phyloP scores from a whole-genome alignment of 2,888 invertebrate species.

The Pristionchus mayeri region DNA sequence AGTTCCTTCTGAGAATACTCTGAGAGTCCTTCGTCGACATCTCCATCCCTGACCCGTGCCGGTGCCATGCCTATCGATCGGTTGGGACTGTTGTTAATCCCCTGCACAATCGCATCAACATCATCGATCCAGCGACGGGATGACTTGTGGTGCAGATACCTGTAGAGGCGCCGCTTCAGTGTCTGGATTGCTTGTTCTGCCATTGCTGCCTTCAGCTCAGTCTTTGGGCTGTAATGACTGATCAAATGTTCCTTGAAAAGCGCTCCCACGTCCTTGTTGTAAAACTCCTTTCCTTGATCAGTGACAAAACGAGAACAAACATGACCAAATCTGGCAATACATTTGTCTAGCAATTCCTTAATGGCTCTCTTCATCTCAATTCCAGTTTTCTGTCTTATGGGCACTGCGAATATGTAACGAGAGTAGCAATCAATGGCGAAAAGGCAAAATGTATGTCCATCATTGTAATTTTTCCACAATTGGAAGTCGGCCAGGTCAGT shows the following conservation, averaged over 20 bases:
- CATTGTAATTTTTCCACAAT: too few relatives aligned
- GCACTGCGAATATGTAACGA: not conserved
- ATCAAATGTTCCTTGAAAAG: not conserved
- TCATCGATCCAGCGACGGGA: not conserved
- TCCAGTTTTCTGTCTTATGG: not conserved
- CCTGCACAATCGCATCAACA: not conserved
- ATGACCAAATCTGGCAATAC: not conserved
- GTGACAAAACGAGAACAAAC: conserved; percentile 6
- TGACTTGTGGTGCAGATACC: not conserved
- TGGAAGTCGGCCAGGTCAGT: conserved; percentile 8
- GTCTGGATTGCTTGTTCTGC: conserved; percentile 1
- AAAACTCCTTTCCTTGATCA: not conserved
- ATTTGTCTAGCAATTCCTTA: not conserved
- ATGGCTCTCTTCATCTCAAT: not conserved
- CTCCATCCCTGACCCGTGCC: not conserved
- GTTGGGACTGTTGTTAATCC: not conserved
- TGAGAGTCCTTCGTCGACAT: not conserved
- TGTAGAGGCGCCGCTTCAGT: not conserved
- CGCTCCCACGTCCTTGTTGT: not conserved
- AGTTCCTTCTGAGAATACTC: not conserved
- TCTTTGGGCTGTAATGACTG: not conserved
- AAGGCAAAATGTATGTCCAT: not conserved
- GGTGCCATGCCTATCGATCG: not conserved
- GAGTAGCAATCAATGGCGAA: conserved; percentile 8
- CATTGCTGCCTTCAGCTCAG: conserved; percentile 13